Evolutionary conservation across 2,113 vertebrate species (phyloP).

Genomic region (Myotis davidii): DNA sequence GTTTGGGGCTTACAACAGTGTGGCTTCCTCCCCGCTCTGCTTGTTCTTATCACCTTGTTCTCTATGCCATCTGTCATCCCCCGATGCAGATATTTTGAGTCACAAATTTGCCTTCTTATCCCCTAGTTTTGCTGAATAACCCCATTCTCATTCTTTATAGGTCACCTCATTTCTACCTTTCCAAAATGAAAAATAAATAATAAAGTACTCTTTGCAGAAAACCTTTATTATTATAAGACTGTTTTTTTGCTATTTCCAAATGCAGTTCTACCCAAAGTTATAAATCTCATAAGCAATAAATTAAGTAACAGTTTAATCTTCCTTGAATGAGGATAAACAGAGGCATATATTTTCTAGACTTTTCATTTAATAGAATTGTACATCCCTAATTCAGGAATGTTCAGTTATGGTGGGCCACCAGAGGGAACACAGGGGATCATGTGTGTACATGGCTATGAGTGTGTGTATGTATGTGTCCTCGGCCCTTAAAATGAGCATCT

Average conservation of each 20-base stretch:
- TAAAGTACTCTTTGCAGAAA: background rate
- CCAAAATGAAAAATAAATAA: background rate
- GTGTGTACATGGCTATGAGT: background rate
- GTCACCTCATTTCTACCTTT: background rate
- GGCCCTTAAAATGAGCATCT: background rate
- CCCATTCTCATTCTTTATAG: background rate
- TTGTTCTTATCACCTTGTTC: background rate
- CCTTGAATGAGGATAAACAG: background rate
- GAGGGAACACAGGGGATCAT: background rate
- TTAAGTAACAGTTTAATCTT: background rate
- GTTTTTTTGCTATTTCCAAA: background rate
- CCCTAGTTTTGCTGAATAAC: background rate
- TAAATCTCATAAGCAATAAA: constrained; percentile 13
- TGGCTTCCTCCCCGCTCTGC: background rate
- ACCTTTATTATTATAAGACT: background rate
- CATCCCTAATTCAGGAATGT: background rate
- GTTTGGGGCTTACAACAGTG: background rate
- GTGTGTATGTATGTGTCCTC: background rate
- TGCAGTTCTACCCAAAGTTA: background rate
- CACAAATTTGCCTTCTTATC: background rate
- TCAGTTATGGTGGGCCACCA: background rate
- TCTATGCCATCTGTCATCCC: background rate
- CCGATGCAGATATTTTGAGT: background rate
- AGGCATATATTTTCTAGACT: background rate
- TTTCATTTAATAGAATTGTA: background rate